These are phyloP conservation scores for Salmo trutta DNA, from an alignment of 2,797 vertebrate species.

Conservation along the genomic window DNA sequence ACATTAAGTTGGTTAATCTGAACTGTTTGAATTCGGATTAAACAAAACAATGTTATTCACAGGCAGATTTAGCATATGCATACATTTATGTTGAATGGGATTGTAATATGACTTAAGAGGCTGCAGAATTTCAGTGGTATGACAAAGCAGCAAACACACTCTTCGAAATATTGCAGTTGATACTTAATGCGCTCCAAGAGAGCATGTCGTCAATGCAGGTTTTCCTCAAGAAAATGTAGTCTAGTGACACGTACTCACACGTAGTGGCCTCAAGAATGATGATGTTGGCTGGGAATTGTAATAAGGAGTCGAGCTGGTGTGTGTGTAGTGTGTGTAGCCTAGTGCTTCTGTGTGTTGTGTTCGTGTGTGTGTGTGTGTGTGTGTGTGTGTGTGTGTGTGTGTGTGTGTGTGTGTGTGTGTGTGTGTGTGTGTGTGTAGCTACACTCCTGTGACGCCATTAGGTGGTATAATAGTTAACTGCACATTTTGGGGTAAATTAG, in stretches of 20 bases:
- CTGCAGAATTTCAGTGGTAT: neutral
- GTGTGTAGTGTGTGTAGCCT: neutral
- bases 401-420: neutral
- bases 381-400: neutral
- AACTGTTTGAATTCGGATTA: no score
- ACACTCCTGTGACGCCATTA: conserved; percentile 46
- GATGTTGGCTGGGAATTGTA: conserved; percentile 50
- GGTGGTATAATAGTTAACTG: conserved; percentile 67
- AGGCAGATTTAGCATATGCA: no score
- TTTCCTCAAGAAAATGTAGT: conserved; percentile 2
- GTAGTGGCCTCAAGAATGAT: conserved; percentile 52
- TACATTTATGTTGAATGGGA: neutral
- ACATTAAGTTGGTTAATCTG: neutral
- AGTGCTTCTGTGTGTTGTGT: neutral
- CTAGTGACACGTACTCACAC: no score
- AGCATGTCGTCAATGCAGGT: neutral
- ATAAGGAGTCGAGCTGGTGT: conserved; percentile 23
- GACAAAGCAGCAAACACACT: neutral
- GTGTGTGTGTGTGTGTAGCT: neutral
- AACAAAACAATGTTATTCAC: no score
- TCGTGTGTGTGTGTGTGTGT: neutral
- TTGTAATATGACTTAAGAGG: neutral
- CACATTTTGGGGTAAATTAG: conserved; percentile 56
- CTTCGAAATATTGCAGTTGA: neutral
- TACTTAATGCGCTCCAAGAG: neutral